These are phyloP conservation scores for Aphelenchoides bicaudatus DNA, from an alignment of 2,888 invertebrate genomes.

Conservation along the genomic window DNA sequence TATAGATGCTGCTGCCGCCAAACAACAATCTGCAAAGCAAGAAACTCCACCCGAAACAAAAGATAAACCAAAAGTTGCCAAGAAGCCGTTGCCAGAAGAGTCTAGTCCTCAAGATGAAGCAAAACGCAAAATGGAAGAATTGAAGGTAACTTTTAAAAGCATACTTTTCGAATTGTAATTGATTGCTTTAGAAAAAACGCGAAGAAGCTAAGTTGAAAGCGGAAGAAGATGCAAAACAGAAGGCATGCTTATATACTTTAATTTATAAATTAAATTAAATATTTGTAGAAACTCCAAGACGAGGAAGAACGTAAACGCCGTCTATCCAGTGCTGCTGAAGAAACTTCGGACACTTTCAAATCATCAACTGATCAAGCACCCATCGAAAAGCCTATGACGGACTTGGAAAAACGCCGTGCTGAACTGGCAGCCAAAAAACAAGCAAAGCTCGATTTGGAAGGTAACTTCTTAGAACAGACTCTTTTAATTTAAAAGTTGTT, in stretches of 20 bases:
- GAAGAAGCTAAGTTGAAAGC: too few relatives aligned
- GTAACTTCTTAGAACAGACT: too few relatives aligned
- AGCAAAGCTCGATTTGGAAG: slow-evolving; percentile 21
- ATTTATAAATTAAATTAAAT: too few relatives aligned
- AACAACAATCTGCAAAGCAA: too few relatives aligned
- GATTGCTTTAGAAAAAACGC: too few relatives aligned
- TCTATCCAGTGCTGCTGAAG: slow-evolving; percentile 12
- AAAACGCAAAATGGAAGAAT: neutral
- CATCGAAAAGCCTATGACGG: neutral
- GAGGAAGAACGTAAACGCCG: slow-evolving; percentile 21
- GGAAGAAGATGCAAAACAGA: too few relatives aligned
- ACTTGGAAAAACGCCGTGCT: slow-evolving; percentile 1
- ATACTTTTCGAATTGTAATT: too few relatives aligned
- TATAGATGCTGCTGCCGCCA: too few relatives aligned
- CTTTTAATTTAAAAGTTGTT: slow-evolving; percentile 19
- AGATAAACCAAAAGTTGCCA: too few relatives aligned
- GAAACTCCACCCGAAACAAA: too few relatives aligned
- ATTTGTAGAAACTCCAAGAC: slow-evolving; percentile 20
- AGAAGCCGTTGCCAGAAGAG: neutral
- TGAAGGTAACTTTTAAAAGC: too few relatives aligned
- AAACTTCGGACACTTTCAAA: neutral
- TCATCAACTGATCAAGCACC: slow-evolving; percentile 1
- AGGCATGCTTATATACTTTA: neutral
- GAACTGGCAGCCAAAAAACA: neutral
- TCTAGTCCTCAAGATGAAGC: slow-evolving; percentile 6